Evolutionary conservation across 2,113 vertebrate species (phyloP).

Genomic region (Anser brachyrhynchus): DNA sequence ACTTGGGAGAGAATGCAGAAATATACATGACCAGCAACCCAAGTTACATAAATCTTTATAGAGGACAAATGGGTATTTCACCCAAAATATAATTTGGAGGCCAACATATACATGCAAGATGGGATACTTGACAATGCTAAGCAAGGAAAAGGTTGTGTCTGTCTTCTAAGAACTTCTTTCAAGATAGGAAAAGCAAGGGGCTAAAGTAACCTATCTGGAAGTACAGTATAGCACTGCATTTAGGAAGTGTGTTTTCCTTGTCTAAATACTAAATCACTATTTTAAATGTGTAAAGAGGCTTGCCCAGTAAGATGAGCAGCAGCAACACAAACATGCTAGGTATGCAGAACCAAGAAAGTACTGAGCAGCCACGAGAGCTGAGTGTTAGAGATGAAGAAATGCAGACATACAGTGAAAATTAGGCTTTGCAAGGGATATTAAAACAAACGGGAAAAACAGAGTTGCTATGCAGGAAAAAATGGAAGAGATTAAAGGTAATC

Average conservation of each 20-base stretch:
- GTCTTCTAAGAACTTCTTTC: not conserved
- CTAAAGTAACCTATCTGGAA: not conserved
- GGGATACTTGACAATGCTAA: not conserved
- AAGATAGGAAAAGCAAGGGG: not conserved
- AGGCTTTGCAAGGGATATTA: not conserved
- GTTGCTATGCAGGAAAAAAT: not conserved
- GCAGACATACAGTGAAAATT: not conserved
- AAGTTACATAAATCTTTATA: not conserved
- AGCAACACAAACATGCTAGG: not conserved
- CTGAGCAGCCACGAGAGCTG: not conserved
- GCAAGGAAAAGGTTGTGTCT: not conserved
- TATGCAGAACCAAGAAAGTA: not conserved
- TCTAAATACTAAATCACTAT: not conserved
- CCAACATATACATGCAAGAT: not conserved
- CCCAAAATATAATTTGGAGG: not conserved
- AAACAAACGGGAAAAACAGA: not conserved
- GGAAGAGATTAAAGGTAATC: slow-evolving; percentile 27
- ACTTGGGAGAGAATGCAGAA: not conserved
- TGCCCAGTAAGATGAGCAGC: not conserved
- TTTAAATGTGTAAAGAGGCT: not conserved
- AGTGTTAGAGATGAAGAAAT: not conserved
- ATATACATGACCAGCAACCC: not conserved
- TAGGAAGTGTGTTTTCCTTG: not conserved
- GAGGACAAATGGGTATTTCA: not conserved
- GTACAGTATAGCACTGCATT: not conserved